Evolutionary conservation across 2,797 vertebrate species (phyloP), one percentile per base, ranked within the genome.

Genomic region (Lemur catta): DNA sequence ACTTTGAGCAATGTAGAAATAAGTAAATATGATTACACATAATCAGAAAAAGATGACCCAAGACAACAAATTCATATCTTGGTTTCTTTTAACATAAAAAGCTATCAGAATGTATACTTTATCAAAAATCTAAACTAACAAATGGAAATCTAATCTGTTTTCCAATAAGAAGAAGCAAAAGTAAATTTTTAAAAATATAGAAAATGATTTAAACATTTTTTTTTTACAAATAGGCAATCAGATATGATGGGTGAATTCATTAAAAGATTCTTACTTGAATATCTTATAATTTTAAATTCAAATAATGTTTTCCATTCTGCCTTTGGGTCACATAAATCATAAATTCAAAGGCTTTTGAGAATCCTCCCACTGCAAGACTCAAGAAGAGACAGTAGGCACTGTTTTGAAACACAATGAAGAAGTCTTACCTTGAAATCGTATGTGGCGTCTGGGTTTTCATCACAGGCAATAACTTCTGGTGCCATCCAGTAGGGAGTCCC

Each of bases 401-500:
- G 0, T 41, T 91, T 46, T 30, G 67, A 85, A 89, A 55, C 43
- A 75, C 20, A 69, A 30, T 15, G 55, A 72, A 81, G 52, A 90
- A 24, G 8, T 61, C 84, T 65, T 98, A 99, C 99, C 99, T 99
- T 99, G 98, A 99, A 99, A 98, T 99, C 99, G 0, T 99, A 99
- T 0, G 99, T 99, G 98, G 99, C 99, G 35, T 99, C 99, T 0
- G 99, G 99, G 97, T 99, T 99, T 98, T 99, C 99, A 0, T 99
- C 99, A 7, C 99, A 99, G 97, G 99, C 99, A 52, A 99, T 99
- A 96, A 99, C 99, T 98, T 99, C 99, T 0, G 99, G 99, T 5
- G 99, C 99, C 99, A 99, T 99, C 99, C 99, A 99, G 97, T 99
- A 99, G 15, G 99, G 99, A 3, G 99, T 99, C 67, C 99, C 99